Evolutionary conservation across 2,113 vertebrate species (phyloP).

Genomic region (Platichthys stellatus): DNA sequence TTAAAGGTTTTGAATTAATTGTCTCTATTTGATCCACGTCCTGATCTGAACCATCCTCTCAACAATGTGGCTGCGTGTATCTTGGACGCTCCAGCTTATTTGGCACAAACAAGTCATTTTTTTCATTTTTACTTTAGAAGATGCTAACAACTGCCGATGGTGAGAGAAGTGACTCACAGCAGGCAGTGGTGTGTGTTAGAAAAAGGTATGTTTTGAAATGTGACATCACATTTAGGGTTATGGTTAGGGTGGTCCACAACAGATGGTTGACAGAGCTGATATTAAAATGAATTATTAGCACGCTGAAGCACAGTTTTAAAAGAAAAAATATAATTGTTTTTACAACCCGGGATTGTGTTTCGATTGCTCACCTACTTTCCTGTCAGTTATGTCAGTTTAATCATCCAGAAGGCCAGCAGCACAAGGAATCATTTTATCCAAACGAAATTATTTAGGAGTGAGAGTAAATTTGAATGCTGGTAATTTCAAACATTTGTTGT

Average conservation of each 20-base stretch:
- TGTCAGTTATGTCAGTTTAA: background rate
- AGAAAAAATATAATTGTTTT: constrained; percentile 5
- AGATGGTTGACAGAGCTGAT: background rate
- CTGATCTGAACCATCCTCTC: background rate
- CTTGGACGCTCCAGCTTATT: constrained; percentile 78
- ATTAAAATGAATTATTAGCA: background rate
- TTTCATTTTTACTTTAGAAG: constrained; percentile 84
- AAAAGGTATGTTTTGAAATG: background rate
- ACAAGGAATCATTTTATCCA: background rate
- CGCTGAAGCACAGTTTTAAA: constrained; percentile 1
- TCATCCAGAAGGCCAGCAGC: background rate
- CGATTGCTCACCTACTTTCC: background rate
- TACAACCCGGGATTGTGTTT: background rate
- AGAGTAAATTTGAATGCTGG: background rate
- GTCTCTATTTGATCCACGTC: constrained; percentile 22
- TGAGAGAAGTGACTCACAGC: constrained; percentile 8
- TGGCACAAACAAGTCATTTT: constrained; percentile 81
- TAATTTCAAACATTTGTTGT: background rate
- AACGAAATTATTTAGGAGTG: background rate
- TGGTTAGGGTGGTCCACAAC: background rate
- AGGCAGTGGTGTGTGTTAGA: background rate
- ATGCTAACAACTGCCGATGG: constrained; percentile 80
- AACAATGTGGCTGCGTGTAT: constrained; percentile 54
- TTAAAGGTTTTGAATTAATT: constrained; percentile 45
- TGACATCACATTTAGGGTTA: no score